Base-by-base conservation (phyloP, 2,113 vertebrate genomes). In the Corydoras sp. region DNA sequence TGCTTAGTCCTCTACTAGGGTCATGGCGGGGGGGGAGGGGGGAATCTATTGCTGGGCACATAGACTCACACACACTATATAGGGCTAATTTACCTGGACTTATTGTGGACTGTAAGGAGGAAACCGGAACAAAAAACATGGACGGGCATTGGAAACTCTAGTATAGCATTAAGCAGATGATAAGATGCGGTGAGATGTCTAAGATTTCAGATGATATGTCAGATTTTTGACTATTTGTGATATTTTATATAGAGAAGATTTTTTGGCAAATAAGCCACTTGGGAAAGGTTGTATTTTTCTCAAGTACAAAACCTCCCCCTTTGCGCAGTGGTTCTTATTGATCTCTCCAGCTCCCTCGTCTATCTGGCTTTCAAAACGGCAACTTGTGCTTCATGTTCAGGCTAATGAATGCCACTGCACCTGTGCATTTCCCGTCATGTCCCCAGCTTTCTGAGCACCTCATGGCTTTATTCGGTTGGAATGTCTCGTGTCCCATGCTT, bases 401-500 rank as follows among this genome's bases (percentile, higher is more conserved):
- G 24, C 62, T 65, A 69, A 73, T 69, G 73, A 73, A 76, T 76
- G 70, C n/a, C 63, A 53, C 67, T 43, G 58, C 58, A 72, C 66
- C 69, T 72, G 65, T 66, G 7, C 18, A 14, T 68, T 70, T 30
- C 49, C 43, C 65, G 35, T n/a, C 31, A 6, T 56, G 31, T 15
- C 31, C 30, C 55, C 53, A 18, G 65, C 31, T 69, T 50, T 43
- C 18, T 49, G 35, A n/a, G 49, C 10, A 49, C 55, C 35, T 69
- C 67, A 29, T 2, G 10, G 67, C 54, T 75, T 65, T 32, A 7
- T 61, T 67, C 71, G 56, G 53, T 63, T 18, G 61, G 82, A 71
- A 64, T 61, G 69, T 81, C 71, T 60, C 77, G 81, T 79, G 77
- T 83, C 84, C 82, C 73, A 50, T 0, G 62, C 85, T 86, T 86